A percentile compares a stretch with the other conserved stretches of the same genome.
These are phyloP conservation scores for Catharus bicknelli DNA, from an alignment of 2,113 vertebrate genomes.

Conservation along the genomic window DNA sequence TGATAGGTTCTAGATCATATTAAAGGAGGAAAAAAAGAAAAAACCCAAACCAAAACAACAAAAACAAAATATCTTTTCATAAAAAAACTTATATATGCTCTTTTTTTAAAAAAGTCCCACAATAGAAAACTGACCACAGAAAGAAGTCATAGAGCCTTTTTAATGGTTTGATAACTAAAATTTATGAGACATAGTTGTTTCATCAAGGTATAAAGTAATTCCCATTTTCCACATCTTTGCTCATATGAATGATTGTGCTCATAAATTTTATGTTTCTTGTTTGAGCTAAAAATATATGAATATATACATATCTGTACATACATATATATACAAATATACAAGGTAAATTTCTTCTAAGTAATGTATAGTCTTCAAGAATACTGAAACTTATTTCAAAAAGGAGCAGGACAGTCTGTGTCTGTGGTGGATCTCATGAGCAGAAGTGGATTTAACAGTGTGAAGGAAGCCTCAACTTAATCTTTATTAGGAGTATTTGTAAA, in stretches of 20 bases:
- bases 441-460: neutral
- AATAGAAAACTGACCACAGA: neutral
- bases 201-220: neutral
- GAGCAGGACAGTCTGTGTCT: neutral
- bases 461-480: neutral
- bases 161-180: neutral
- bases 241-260: neutral
- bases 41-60: no score
- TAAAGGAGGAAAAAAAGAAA: no score
- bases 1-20: neutral
- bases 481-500: neutral
- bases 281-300: neutral
- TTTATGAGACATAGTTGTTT: neutral
- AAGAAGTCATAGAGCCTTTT: neutral
- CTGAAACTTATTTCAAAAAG: neutral
- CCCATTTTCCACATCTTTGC: neutral
- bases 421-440: neutral
- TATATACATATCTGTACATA: neutral
- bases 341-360: neutral
- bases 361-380: neutral
- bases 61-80: neutral
- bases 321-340: neutral
- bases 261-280: neutral
- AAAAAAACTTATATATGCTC: accelerated
- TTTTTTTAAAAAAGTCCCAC: neutral